These are phyloP conservation scores for Gopherus evgoodei DNA, from an alignment of 2,113 vertebrate genomes.

Conservation along the genomic window DNA sequence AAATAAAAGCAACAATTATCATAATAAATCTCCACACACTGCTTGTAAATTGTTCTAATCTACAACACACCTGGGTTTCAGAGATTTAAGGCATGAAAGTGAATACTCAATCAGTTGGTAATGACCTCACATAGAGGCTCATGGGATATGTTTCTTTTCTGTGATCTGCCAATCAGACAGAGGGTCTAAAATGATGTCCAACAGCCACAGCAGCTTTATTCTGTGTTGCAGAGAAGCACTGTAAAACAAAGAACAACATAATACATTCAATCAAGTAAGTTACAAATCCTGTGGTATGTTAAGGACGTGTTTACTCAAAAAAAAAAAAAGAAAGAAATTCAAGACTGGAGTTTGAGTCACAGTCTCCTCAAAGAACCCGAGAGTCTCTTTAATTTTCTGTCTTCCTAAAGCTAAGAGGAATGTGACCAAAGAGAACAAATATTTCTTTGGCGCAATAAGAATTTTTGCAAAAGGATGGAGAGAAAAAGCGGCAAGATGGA, in stretches of 20 bases:
- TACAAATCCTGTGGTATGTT: conserved; percentile 24
- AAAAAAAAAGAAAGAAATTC: conserved; percentile 45
- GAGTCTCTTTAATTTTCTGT: conserved; percentile 56
- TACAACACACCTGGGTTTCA: conserved; percentile 83
- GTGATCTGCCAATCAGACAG: conserved; percentile 66
- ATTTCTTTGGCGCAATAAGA: conserved; percentile 31
- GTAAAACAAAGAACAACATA: not conserved
- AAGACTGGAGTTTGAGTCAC: conserved; percentile 53
- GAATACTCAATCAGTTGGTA: conserved; percentile 70
- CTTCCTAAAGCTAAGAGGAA: conserved; percentile 50
- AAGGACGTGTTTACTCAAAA: conserved; percentile 66
- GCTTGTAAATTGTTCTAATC: conserved; percentile 82
- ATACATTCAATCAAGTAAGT: conserved; percentile 45
- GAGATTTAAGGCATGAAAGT: conserved; percentile 70
- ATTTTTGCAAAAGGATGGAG: conserved; percentile 30
- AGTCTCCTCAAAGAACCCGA: conserved; percentile 56
- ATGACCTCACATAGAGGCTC: conserved; percentile 52
- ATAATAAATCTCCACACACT: conserved; percentile 85
- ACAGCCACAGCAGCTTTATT: not conserved
- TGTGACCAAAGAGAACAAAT: conserved; percentile 66
- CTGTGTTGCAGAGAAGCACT: not conserved
- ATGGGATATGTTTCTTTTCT: conserved; percentile 55
- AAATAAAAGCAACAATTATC: conserved; percentile 89
- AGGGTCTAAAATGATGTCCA: conserved; percentile 52
- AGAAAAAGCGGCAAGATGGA: not conserved